Evolutionary conservation across 2,888 invertebrate genomes (phyloP), one percentile per base, ranked within the genome.

Genomic region (Leuctra nigra): DNA sequence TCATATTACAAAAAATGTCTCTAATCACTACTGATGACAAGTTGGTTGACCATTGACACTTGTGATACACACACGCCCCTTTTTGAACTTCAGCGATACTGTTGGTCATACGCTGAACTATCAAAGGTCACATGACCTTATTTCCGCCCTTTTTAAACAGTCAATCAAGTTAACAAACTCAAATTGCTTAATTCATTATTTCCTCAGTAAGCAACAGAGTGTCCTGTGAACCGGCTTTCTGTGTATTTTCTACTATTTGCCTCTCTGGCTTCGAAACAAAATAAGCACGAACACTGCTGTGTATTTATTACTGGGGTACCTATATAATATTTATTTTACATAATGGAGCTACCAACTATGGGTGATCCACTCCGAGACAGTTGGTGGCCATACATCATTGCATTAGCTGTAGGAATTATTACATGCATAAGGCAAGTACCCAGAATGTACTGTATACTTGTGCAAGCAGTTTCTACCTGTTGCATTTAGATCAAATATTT

Each of bases 331-430:
- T n/a, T n/a, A n/a, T n/a, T n/a, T n/a, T 46, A 22, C 20, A 35
- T 4, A 18, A 50, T 50, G 50, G 50, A 50, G 22, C 13, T 50
- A 9, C 50, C 50, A n/a, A 35, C 50, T 2, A 50, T 50, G 9
- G 50, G 50, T 33, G 50, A 50, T 35, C 50, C 50, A 11, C 35
- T 55, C 36, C 25, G 29, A 22, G 54, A 58, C 56, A 74, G 67
- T 65, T 84, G 72, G 80, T 79, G 78, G 78, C 79, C 80, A 6
- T 74, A 76, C 62, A 70, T 78, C 55, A 70, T 75, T 39, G 75
- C 79, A 41, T 61, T 74, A 29, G 64, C 72, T 54, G 72, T 79
- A 56, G 77, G 75, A 55, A 59, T 77, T 48, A 67, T 76, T 58
- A 46, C 14, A 20, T 38, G 4, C 18, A 29, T 36, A 52, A 44